Percentiles rank a stretch among this genome's conserved stretches.
Evolutionary conservation across 2,113 vertebrate species (phyloP).

Genomic region (Tachysurus vachellii): DNA sequence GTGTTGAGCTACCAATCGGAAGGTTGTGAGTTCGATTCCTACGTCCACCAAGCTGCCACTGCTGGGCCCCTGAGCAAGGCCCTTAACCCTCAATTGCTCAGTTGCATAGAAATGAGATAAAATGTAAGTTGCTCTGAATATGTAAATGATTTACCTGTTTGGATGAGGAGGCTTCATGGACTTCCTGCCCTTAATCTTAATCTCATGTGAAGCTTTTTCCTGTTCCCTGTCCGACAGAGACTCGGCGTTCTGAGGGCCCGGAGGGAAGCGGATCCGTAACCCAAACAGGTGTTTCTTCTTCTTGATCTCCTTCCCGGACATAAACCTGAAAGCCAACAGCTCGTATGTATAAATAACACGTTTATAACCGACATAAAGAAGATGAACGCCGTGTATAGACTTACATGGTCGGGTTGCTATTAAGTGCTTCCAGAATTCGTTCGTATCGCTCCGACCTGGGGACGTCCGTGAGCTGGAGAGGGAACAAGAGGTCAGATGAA

Average conservation of each 20-base stretch:
- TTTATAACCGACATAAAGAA: background rate
- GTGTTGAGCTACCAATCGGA: too few species aligned
- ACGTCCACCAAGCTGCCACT: too few species aligned
- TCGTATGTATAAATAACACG: background rate
- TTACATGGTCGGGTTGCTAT: slow-evolving; percentile 94
- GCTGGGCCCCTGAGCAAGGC: too few species aligned
- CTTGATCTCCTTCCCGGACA: slow-evolving; percentile 99
- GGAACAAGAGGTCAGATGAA: background rate
- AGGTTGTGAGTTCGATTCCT: too few species aligned
- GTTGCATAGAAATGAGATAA: too few species aligned
- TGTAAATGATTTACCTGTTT: slow-evolving; percentile 75
- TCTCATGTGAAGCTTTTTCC: slow-evolving; percentile 90
- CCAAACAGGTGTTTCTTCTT: slow-evolving; percentile 99
- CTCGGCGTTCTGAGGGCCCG: slow-evolving; percentile 85
- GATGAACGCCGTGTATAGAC: slow-evolving; percentile 51
- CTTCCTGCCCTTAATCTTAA: slow-evolving; percentile 96
- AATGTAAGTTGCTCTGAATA: too few species aligned
- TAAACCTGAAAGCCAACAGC: slow-evolving; percentile 79
- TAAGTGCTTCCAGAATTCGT: slow-evolving; percentile 88
- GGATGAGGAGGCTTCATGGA: slow-evolving; percentile 81
- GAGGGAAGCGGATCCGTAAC: slow-evolving; percentile 93
- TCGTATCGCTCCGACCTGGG: slow-evolving; percentile 89
- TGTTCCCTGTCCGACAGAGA: slow-evolving; percentile 81
- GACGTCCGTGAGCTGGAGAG: slow-evolving; percentile 84
- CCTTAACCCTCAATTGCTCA: too few species aligned